Evolutionary conservation across 2,888 invertebrate genomes (phyloP).

Genomic region (Geotrupes spiniger): DNA sequence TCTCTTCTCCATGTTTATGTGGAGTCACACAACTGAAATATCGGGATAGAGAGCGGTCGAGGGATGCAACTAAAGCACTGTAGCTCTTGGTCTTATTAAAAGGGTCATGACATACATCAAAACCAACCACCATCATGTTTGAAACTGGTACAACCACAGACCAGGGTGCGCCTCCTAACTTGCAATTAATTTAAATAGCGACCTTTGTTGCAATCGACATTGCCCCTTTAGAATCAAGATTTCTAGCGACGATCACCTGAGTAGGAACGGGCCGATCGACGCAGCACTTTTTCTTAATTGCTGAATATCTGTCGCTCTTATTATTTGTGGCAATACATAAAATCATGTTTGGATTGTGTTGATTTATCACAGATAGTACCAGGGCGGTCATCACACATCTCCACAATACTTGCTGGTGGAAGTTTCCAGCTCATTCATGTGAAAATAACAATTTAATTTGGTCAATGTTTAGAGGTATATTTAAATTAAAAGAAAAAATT

Average conservation of each 20-base stretch:
- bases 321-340: slow-evolving; percentile 66
- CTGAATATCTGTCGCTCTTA: slow-evolving; percentile 74
- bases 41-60: slow-evolving; percentile 56
- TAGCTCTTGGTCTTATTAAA: slow-evolving; percentile 62
- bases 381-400: slow-evolving; percentile 59
- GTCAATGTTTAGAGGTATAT: no score
- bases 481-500: no score
- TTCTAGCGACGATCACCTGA: slow-evolving; percentile 58
- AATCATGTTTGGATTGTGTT: slow-evolving; percentile 61
- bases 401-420: slow-evolving; percentile 47
- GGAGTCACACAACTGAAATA: slow-evolving; percentile 73
- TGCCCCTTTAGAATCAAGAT: slow-evolving; percentile 59
- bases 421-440: slow-evolving; percentile 54
- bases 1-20: slow-evolving; percentile 73
- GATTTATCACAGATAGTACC: slow-evolving; percentile 52
- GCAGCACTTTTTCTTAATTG: slow-evolving; percentile 83
- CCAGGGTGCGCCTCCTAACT: slow-evolving; percentile 92
- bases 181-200: slow-evolving; percentile 89
- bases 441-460: no score
- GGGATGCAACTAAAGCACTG: slow-evolving; percentile 78
- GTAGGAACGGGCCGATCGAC: slow-evolving; percentile 72
- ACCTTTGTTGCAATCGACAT: slow-evolving; percentile 89
- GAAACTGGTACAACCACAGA: slow-evolving; percentile 62
- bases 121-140: slow-evolving; percentile 78
- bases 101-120: slow-evolving; percentile 87